These are phyloP conservation scores for Scaeva pyrastri DNA, from an alignment of 2,888 invertebrate species.

Conservation along the genomic window DNA sequence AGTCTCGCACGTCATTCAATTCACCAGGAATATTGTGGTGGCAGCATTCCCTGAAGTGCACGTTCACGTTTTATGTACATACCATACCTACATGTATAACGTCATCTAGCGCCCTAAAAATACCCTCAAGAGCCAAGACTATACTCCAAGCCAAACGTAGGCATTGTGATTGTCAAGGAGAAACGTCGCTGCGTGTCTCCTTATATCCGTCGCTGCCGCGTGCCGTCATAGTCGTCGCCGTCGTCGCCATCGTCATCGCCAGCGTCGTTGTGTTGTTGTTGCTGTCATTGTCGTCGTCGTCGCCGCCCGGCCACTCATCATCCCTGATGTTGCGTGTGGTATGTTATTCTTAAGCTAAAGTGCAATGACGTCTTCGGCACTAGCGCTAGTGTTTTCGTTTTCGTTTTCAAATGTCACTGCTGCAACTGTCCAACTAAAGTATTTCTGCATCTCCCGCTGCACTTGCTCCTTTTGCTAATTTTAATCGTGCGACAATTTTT, in stretches of 20 bases:
- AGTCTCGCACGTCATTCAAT: slow-evolving; percentile 50
- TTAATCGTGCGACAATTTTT: slow-evolving; percentile 69
- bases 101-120: slow-evolving; percentile 58
- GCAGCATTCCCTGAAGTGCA: slow-evolving; percentile 54
- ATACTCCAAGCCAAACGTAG: slow-evolving; percentile 38
- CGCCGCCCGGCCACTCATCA: background rate
- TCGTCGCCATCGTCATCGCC: background rate
- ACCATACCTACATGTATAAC: too few relatives aligned
- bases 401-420: slow-evolving; percentile 52
- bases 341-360: slow-evolving; percentile 24
- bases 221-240: background rate
- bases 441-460: slow-evolving; percentile 45
- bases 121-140: slow-evolving; percentile 34
- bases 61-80: slow-evolving; percentile 29
- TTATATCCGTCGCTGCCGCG: slow-evolving; percentile 41
- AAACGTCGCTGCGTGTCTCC: slow-evolving; percentile 48
- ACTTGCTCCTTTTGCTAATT: slow-evolving; percentile 56
- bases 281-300: background rate
- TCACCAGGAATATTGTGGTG: background rate
- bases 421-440: slow-evolving; percentile 23
- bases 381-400: slow-evolving; percentile 53
- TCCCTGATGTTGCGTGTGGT: slow-evolving; percentile 9
- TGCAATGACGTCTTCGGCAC: slow-evolving; percentile 68
- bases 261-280: too few relatives aligned
- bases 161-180: slow-evolving; percentile 73